Conservation (phyloP, 2,888 invertebrate genomes). For the Linnaemya vulpina region DNA sequence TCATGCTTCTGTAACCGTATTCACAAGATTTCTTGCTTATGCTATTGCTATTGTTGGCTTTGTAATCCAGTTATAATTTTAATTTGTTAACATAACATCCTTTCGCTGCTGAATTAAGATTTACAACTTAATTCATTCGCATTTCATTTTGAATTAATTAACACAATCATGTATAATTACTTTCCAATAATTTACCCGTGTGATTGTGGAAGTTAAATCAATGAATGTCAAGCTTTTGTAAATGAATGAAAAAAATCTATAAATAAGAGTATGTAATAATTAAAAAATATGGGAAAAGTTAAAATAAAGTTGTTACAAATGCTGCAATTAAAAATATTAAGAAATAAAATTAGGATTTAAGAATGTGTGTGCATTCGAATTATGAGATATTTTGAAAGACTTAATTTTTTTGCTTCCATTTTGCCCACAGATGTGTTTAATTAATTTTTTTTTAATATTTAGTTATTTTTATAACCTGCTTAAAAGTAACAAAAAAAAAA, state of each 20-base stretch:
- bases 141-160: conserved; percentile 3
- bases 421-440: background rate
- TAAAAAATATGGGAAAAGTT: background rate
- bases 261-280: background rate
- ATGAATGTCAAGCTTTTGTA: conserved; percentile 9
- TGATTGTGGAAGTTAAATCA: conserved; percentile 2
- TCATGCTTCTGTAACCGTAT: no score
- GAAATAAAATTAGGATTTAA: no score
- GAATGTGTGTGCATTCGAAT: background rate
- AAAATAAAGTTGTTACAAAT: background rate
- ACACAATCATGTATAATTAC: conserved; percentile 41
- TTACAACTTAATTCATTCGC: background rate
- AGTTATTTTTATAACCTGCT: background rate
- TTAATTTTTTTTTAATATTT: background rate
- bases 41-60: background rate
- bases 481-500: conserved; percentile 8
- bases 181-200: background rate
- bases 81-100: conserved; percentile 36
- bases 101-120: conserved; percentile 26
- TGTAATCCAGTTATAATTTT: background rate
- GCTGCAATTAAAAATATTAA: background rate
- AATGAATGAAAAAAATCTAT: background rate
- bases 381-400: background rate
- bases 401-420: background rate
- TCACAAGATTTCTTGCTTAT: background rate